Evolutionary conservation across 2,113 vertebrate genomes (phyloP), one percentile per base, ranked within the genome.

Genomic region (Laterallus jamaicensis): DNA sequence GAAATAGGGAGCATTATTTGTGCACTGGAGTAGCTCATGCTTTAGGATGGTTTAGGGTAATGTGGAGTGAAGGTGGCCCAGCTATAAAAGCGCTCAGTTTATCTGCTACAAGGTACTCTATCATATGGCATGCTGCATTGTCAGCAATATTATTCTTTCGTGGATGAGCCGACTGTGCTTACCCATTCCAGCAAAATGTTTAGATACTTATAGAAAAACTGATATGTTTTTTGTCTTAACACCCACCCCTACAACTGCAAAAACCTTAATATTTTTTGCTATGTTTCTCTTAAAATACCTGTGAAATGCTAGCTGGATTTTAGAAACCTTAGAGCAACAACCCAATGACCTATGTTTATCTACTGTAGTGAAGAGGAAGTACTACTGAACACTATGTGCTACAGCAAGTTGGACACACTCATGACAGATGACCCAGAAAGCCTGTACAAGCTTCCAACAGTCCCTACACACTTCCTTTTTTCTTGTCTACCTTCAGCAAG

Each of bases 211-310:
- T 3, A 66, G 5, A 80, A 73, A 82, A 58, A 5, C 7, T 21
- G 18, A 3, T 54, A 6, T n/a, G 35, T 84, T 83, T 91, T 62
- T 5, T 52, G 54, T 15, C 22, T 44, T 44, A 93, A 60, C 26
- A 31, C 1, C 1, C 2, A 6, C 3, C 6, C 4, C 9, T n/a
- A 25, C 5, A 76, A 7, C 15, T 37, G 64, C 42, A 88, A 71
- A 47, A 91, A 68, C 20, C 11, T 73, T 79, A 39, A 58, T 55
- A 35, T 12, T 67, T 4, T 25, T 76, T 80, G 7, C 26, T 80
- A 10, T 1, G 0, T 58, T 76, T 90, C 15, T 73, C 19, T 67
- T 56, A 69, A 62, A 90, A 32, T 26, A 52, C 6, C 37, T 67
- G 11, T 2, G 5, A 85, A 93, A 80, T 3, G 2, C 12, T 71